Percentiles rank a stretch among this genome's conserved stretches.
These are phyloP conservation scores for Porphyrio hochstetteri DNA, from an alignment of 2,113 vertebrate species.

Conservation along the genomic window DNA sequence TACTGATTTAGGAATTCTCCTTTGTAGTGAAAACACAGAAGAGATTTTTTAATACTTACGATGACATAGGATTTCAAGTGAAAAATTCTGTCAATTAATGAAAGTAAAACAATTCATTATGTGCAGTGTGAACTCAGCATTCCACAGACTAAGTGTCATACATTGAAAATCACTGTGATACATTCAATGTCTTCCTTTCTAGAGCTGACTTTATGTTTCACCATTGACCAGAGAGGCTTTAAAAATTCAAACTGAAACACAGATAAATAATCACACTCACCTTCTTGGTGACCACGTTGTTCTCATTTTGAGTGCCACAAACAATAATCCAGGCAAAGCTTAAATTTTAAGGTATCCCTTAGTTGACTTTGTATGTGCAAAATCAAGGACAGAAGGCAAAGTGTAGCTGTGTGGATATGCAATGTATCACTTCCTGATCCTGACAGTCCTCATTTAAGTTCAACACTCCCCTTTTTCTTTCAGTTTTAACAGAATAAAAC, in stretches of 20 bases:
- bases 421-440: not conserved
- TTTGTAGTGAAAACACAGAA: not conserved
- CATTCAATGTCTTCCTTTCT: not conserved
- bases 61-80: not conserved
- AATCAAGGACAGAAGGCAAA: not conserved
- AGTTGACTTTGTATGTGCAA: not conserved
- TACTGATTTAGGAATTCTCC: not conserved
- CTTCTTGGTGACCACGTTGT: not conserved
- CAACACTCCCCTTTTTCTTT: not conserved
- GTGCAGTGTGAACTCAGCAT: not conserved
- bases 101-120: not conserved
- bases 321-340: not conserved
- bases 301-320: not conserved
- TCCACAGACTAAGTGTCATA: not conserved
- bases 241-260: not conserved
- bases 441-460: not conserved
- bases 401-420: not conserved
- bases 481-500: not conserved
- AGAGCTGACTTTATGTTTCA: not conserved
- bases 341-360: not conserved
- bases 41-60: not conserved
- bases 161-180: not conserved
- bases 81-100: not conserved
- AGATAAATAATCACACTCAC: not conserved
- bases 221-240: not conserved